Evolutionary conservation across 2,113 vertebrate species (phyloP).

Genomic region (Aptenodytes patagonicus): DNA sequence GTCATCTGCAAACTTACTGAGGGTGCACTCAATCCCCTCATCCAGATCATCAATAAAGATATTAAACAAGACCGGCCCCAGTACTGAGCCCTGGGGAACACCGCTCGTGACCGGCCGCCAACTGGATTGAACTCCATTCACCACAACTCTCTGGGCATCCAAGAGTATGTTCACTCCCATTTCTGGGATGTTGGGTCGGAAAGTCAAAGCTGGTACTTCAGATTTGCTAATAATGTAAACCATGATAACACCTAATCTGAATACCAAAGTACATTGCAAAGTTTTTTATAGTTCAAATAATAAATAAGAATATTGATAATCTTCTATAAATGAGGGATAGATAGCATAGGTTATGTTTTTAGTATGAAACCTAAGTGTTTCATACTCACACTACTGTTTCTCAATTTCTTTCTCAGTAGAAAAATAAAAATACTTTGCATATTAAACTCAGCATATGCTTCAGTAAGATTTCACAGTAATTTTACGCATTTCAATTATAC

Average conservation of each 20-base stretch:
- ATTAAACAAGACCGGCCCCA: no score
- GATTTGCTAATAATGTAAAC: not conserved
- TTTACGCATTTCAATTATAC: conserved; percentile 27
- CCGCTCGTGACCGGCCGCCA: no score
- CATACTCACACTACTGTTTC: not conserved
- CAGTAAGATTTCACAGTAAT: conserved; percentile 20
- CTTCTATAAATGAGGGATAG: not conserved
- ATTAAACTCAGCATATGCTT: conserved; percentile 30
- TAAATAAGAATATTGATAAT: not conserved
- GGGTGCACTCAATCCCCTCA: no score
- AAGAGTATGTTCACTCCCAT: not conserved
- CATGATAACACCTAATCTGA: not conserved
- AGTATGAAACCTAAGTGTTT: not conserved
- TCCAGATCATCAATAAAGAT: no score
- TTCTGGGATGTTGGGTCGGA: not conserved
- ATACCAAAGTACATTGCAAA: not conserved
- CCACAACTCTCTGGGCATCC: no score
- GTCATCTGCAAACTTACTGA: no score
- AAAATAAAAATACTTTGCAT: not conserved
- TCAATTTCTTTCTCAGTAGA: not conserved
- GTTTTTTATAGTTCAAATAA: not conserved
- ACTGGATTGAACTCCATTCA: no score
- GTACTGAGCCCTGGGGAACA: no score
- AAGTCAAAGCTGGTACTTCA: not conserved
- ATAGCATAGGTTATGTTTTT: not conserved